Evolutionary conservation across 2,888 invertebrate species (phyloP).

Genomic region (Ectemnius continuus): DNA sequence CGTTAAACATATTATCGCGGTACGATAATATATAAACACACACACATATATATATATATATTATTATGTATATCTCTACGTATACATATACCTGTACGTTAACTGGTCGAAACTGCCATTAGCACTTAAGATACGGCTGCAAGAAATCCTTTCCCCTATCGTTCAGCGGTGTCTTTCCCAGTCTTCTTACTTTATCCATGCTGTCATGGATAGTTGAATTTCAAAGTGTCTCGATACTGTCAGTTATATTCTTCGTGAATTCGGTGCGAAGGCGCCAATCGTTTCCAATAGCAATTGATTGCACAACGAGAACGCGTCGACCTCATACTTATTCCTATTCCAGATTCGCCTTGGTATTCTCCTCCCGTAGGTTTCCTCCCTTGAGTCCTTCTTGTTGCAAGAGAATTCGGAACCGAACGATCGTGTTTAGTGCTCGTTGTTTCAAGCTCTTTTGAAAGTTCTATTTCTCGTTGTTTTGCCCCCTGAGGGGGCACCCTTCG

Average conservation of each 20-base stretch:
- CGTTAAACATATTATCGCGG: slow-evolving; percentile 47
- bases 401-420: too few relatives aligned
- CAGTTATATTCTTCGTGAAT: too few relatives aligned
- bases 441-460: slow-evolving; percentile 39
- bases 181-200: slow-evolving; percentile 13
- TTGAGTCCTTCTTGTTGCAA: slow-evolving; percentile 5
- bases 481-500: slow-evolving; percentile 20
- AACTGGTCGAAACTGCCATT: slow-evolving; percentile 59
- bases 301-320: too few relatives aligned
- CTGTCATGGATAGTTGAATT: not conserved
- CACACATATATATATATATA: slow-evolving; percentile 22
- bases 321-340: too few relatives aligned
- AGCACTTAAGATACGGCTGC: slow-evolving; percentile 61
- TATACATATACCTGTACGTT: slow-evolving; percentile 46
- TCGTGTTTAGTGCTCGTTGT: slow-evolving; percentile 11
- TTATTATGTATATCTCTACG: slow-evolving; percentile 35
- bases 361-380: not conserved
- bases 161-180: slow-evolving; percentile 50
- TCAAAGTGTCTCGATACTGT: too few relatives aligned
- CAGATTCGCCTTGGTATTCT: not conserved
- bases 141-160: slow-evolving; percentile 50
- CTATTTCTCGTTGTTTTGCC: slow-evolving; percentile 31
- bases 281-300: too few relatives aligned
- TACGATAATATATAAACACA: slow-evolving; percentile 45
- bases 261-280: too few relatives aligned